Evolutionary conservation across 2,113 vertebrate genomes (phyloP).

Genomic region (Myotis brandtii): DNA sequence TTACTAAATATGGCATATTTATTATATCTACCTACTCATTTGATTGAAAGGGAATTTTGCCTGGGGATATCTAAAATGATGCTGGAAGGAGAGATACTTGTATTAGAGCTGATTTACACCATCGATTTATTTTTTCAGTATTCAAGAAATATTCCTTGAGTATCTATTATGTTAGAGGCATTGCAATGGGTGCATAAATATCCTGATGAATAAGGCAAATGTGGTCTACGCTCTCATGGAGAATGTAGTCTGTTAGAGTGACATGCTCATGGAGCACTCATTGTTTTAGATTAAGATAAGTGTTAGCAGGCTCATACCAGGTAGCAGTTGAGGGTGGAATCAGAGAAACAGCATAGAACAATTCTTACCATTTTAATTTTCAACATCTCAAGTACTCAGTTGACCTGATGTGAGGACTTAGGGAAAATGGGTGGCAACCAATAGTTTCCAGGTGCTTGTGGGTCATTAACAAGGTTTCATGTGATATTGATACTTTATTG

Average conservation of each 20-base stretch:
- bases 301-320: not conserved
- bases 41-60: not conserved
- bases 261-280: not conserved
- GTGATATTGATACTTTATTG: not conserved
- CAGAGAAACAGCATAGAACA: not conserved
- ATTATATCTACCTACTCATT: not conserved
- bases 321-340: not conserved
- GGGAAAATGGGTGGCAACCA: not conserved
- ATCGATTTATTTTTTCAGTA: constrained; percentile 29
- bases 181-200: not conserved
- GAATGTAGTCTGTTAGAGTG: not conserved
- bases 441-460: not conserved
- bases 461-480: not conserved
- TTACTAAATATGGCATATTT: not conserved
- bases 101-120: not conserved
- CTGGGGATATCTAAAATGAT: not conserved
- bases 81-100: not conserved
- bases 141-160: constrained; percentile 15
- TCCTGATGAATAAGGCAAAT: not conserved
- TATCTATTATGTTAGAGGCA: not conserved
- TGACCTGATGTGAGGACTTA: not conserved
- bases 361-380: not conserved
- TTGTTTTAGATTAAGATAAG: not conserved
- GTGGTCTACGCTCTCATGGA: not conserved
- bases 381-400: not conserved